These are phyloP conservation scores for Hylia prasina DNA, from an alignment of 2,113 vertebrate genomes.

Conservation along the genomic window DNA sequence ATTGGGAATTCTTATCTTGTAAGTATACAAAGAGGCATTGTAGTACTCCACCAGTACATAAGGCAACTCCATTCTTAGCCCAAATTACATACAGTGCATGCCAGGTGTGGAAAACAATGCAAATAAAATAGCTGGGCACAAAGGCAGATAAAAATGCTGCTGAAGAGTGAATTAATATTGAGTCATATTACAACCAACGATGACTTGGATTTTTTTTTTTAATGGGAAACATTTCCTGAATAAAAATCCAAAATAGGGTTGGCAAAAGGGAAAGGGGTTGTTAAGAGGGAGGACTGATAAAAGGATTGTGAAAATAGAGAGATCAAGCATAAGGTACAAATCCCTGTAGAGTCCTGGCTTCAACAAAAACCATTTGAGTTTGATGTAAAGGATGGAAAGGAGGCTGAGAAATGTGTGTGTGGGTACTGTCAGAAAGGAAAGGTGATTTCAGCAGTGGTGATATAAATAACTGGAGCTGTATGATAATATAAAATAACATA, in stretches of 20 bases:
- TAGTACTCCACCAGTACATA: rapidly evolving
- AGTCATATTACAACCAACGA: background rate
- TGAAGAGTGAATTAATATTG: background rate
- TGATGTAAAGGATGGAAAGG: background rate
- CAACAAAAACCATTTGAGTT: background rate
- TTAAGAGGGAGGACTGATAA: background rate
- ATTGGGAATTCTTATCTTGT: background rate
- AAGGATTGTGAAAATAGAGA: background rate
- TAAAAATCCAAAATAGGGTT: background rate
- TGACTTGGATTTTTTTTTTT: background rate
- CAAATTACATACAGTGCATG: background rate
- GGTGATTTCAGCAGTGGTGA: background rate
- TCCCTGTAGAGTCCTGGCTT: background rate
- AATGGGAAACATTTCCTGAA: background rate
- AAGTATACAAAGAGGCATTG: background rate
- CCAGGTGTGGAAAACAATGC: background rate
- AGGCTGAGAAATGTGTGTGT: background rate
- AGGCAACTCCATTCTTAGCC: background rate
- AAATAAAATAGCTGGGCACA: background rate
- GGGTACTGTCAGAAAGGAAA: background rate
- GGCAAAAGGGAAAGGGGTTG: background rate
- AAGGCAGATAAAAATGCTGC: background rate
- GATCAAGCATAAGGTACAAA: background rate
- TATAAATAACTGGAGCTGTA: background rate
- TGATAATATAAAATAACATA: background rate